Evolutionary conservation across 2,797 vertebrate species (phyloP).

Genomic region (Channa striata): DNA sequence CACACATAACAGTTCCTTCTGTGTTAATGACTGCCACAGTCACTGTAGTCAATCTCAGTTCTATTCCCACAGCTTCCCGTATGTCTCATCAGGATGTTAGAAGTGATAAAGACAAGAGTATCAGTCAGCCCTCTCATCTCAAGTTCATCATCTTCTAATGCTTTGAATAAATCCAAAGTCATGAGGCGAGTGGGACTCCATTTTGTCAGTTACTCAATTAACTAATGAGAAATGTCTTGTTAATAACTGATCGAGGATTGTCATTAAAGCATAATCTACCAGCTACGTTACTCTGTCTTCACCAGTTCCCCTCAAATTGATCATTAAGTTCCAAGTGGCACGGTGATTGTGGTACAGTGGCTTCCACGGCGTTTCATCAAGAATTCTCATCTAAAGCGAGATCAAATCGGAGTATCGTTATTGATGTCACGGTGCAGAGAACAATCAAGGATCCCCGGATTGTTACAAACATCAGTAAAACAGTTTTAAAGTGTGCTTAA

Average conservation of each 20-base stretch:
- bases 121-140: slow-evolving; percentile 59
- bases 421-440: slow-evolving; percentile 54
- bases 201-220: slow-evolving; percentile 77
- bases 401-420: slow-evolving; percentile 60
- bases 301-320: slow-evolving; percentile 39
- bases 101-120: slow-evolving; percentile 62
- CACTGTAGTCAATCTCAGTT: slow-evolving; percentile 31
- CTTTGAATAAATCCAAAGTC: slow-evolving; percentile 69
- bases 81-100: slow-evolving; percentile 65
- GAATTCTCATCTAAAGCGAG: slow-evolving; percentile 45
- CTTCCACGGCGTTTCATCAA: slow-evolving; percentile 55
- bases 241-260: slow-evolving; percentile 72
- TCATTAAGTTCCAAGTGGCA: slow-evolving; percentile 59
- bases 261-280: slow-evolving; percentile 70
- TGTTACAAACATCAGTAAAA: slow-evolving; percentile 56
- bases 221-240: slow-evolving; percentile 73
- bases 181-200: slow-evolving; percentile 43
- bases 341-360: slow-evolving; percentile 32
- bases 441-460: slow-evolving; percentile 63
- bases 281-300: slow-evolving; percentile 29
- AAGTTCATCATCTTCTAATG: slow-evolving; percentile 66
- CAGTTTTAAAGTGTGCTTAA: slow-evolving; percentile 74
- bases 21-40: slow-evolving; percentile 51
- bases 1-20: slow-evolving; percentile 16
- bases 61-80: slow-evolving; percentile 43